A percentile compares a stretch with the other conserved stretches of the same genome.
Evolutionary conservation across 2,797 vertebrate species (phyloP).

Genomic region (Molossus molossus): DNA sequence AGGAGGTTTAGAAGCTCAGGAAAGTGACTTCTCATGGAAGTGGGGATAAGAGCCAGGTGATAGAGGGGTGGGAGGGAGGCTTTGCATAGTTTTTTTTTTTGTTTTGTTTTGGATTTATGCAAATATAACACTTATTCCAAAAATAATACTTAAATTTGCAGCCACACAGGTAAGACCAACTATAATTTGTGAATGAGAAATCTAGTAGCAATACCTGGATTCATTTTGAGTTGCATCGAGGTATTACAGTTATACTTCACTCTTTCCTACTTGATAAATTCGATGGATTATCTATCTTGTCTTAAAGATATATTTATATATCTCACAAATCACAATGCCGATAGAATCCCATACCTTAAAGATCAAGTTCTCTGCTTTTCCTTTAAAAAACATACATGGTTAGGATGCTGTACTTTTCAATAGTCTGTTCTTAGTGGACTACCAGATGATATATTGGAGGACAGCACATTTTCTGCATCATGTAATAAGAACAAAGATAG

Average conservation of each 20-base stretch:
- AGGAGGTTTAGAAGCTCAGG: background rate
- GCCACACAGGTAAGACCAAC: background rate
- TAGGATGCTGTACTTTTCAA: background rate
- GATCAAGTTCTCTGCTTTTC: background rate
- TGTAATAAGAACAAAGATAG: background rate
- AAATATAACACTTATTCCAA: slow-evolving; percentile 32
- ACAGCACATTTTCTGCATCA: background rate
- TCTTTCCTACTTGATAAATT: background rate
- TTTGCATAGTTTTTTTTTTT: background rate
- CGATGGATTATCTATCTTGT: background rate
- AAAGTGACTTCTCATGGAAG: background rate
- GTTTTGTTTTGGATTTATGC: slow-evolving; percentile 10
- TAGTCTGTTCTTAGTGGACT: background rate
- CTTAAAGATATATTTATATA: background rate
- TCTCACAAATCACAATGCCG: background rate
- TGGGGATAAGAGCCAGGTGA: background rate
- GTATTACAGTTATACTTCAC: background rate
- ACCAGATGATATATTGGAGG: background rate
- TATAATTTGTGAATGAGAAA: slow-evolving; percentile 33
- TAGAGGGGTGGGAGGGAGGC: background rate
- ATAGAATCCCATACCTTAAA: background rate
- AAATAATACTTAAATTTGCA: slow-evolving; percentile 33
- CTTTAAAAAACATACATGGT: background rate
- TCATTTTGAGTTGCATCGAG: background rate
- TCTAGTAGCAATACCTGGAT: background rate